These are phyloP conservation scores for Ammodytes dubius DNA, from an alignment of 2,113 vertebrate species.

Conservation along the genomic window DNA sequence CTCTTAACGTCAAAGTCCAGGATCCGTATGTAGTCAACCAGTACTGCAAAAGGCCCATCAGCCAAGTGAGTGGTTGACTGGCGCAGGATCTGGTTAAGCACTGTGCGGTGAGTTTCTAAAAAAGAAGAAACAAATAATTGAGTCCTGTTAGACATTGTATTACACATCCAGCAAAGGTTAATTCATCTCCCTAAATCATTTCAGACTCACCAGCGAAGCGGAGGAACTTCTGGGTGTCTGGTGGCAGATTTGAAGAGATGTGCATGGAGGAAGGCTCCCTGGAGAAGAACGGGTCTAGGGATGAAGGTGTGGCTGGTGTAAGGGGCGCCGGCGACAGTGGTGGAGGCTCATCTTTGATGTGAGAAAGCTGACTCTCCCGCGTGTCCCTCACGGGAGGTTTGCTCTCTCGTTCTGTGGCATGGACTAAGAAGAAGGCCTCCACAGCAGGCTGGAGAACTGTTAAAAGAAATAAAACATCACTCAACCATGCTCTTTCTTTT, in stretches of 20 bases:
- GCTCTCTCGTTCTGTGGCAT: constrained; percentile 95
- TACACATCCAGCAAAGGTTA: background rate
- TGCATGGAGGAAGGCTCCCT: constrained; percentile 95
- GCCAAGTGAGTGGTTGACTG: constrained; percentile 95
- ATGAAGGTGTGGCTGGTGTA: constrained; percentile 93
- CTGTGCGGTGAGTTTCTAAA: constrained; percentile 94
- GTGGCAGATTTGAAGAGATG: constrained; percentile 94
- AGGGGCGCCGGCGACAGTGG: constrained; percentile 93
- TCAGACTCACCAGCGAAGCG: constrained; percentile 90
- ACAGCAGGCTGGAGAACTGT: constrained; percentile 94
- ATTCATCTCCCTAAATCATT: background rate
- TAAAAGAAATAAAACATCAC: background rate
- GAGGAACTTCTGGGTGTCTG: constrained; percentile 95
- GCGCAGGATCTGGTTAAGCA: constrained; percentile 95
- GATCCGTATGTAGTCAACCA: constrained; percentile 97
- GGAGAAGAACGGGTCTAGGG: constrained; percentile 94
- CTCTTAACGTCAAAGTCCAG: constrained; percentile 96
- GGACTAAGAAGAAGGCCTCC: constrained; percentile 95
- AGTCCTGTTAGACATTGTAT: constrained; percentile 2
- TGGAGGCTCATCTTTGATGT: constrained; percentile 94
- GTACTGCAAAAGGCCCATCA: constrained; percentile 94
- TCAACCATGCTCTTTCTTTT: background rate
- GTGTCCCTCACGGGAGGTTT: constrained; percentile 95
- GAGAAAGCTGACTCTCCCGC: constrained; percentile 93
- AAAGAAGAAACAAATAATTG: background rate